Evolutionary conservation across 1,140 invertebrate species (phyloP).

Genomic region (Cherax quadricarinatus): DNA sequence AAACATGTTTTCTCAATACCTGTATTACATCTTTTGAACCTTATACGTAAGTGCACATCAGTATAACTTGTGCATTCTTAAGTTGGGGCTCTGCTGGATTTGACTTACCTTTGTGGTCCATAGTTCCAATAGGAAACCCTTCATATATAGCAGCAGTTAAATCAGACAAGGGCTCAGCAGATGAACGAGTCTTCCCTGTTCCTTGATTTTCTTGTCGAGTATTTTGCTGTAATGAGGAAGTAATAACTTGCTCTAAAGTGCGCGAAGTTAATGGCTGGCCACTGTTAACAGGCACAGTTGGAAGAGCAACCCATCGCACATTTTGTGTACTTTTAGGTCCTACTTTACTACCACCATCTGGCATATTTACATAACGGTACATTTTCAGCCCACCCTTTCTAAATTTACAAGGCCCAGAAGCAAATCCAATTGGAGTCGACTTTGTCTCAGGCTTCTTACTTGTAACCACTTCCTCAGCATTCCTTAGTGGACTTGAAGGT

Average conservation of each 20-base stretch:
- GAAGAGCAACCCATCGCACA: constrained; percentile 35
- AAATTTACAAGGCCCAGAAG: not conserved
- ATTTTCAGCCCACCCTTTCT: not conserved
- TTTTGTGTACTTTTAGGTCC: constrained; percentile 16
- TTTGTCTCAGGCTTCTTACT: not conserved
- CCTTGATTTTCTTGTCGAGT: not conserved
- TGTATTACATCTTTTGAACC: no score
- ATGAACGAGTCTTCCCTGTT: not conserved
- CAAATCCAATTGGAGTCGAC: not conserved
- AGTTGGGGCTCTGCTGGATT: no score
- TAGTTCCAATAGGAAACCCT: not conserved
- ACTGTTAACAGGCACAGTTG: not conserved
- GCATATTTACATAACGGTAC: not conserved
- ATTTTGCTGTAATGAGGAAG: not conserved
- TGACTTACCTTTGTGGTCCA: constrained; percentile 15
- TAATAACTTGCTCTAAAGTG: not conserved
- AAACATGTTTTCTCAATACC: no score
- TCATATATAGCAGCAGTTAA: no score
- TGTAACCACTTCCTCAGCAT: not conserved
- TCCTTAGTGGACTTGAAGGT: not conserved
- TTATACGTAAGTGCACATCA: no score
- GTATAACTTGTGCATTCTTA: no score
- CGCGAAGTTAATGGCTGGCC: not conserved
- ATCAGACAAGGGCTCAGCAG: not conserved
- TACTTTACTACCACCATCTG: not conserved